These are phyloP conservation scores for Murina feae DNA, from an alignment of 2,113 vertebrate genomes.

Conservation along the genomic window DNA sequence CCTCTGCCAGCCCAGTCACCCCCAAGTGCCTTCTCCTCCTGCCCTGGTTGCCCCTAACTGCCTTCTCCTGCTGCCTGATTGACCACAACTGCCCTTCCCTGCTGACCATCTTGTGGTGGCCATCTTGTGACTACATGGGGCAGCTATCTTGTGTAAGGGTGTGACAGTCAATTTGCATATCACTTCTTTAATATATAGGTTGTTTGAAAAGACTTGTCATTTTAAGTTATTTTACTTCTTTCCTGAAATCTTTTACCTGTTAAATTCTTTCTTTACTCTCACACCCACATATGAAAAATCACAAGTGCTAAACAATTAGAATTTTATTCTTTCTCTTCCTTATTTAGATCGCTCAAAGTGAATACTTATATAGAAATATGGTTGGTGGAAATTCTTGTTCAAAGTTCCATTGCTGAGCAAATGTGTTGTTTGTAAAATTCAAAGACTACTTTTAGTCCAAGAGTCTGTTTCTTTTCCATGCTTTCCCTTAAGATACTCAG, in stretches of 20 bases:
- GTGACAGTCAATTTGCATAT: too few species aligned
- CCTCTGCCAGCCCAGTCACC: too few species aligned
- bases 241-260: neutral
- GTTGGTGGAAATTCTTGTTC: neutral
- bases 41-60: too few species aligned
- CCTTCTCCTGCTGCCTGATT: too few species aligned
- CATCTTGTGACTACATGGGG: too few species aligned
- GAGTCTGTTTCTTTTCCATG: neutral
- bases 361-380: neutral
- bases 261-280: constrained; percentile 33
- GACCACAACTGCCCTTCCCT: too few species aligned
- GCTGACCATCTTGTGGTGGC: too few species aligned
- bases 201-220: neutral
- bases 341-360: neutral
- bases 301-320: constrained; percentile 1
- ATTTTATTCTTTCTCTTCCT: constrained; percentile 16
- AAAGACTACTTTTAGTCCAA: neutral
- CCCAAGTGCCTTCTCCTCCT: too few species aligned
- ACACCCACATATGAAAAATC: neutral
- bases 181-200: too few species aligned
- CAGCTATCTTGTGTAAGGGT: too few species aligned
- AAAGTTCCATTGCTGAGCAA: neutral
- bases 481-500: neutral
- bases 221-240: constrained; percentile 22
- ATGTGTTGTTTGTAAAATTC: neutral